Evolutionary conservation across 2,113 vertebrate genomes (phyloP).

Genomic region (Bufo gargarizans): DNA sequence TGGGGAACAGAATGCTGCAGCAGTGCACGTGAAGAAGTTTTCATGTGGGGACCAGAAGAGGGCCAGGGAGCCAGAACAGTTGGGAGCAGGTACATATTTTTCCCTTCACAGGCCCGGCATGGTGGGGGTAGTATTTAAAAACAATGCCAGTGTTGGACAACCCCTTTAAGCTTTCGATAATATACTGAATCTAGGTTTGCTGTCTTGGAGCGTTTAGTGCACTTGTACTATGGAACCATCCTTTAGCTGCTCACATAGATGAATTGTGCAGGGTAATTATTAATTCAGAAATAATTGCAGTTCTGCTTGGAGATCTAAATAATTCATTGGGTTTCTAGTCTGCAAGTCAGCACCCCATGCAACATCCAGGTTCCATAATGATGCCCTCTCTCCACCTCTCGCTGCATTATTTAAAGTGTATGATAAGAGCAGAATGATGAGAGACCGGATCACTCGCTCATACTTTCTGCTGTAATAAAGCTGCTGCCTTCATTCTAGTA

Average conservation of each 20-base stretch:
- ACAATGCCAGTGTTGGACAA: too few relatives aligned
- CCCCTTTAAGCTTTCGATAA: neutral
- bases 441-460: neutral
- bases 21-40: too few relatives aligned
- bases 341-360: conserved; percentile 36
- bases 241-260: conserved; percentile 21
- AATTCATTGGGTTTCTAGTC: conserved; percentile 42
- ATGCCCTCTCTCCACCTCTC: conserved; percentile 29
- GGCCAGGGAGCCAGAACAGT: too few relatives aligned
- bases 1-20: too few relatives aligned
- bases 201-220: neutral
- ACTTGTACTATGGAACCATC: neutral
- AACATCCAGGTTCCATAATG: conserved; percentile 27
- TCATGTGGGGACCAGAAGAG: too few relatives aligned
- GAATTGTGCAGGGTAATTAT: conserved; percentile 43
- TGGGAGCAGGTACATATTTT: too few relatives aligned
- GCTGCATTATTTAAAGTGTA: conserved; percentile 54
- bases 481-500: neutral
- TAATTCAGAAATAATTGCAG: conserved; percentile 54
- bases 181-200: neutral
- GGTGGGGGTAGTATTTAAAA: too few relatives aligned
- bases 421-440: conserved; percentile 25
- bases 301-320: conserved; percentile 41
- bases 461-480: neutral
- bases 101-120: too few relatives aligned